A percentile compares a stretch with the other conserved stretches of the same genome.
These are phyloP conservation scores for Dermolepida albohirtum DNA, from an alignment of 2,888 invertebrate genomes.

Conservation along the genomic window DNA sequence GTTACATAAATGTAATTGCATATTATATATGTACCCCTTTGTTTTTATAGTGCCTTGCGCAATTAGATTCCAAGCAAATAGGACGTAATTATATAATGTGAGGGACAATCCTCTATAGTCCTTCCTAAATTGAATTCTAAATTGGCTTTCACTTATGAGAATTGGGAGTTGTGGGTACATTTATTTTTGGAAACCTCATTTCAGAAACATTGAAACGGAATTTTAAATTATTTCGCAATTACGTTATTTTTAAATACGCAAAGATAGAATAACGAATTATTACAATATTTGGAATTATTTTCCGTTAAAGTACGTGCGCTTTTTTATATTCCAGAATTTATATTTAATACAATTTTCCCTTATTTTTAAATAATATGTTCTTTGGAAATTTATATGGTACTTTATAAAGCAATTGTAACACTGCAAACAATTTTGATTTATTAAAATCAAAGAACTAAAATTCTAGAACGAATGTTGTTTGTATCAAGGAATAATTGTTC, in stretches of 20 bases:
- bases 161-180: slow-evolving; percentile 26
- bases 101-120: slow-evolving; percentile 36
- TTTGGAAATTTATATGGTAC: too few relatives aligned
- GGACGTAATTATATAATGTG: slow-evolving; percentile 36
- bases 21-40: slow-evolving; percentile 16
- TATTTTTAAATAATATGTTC: too few relatives aligned
- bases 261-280: too few relatives aligned
- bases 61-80: slow-evolving; percentile 32
- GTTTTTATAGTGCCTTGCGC: slow-evolving; percentile 23
- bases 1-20: slow-evolving; percentile 21
- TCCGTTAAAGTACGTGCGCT: too few relatives aligned
- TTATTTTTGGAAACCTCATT: slow-evolving; percentile 24
- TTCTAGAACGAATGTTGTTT: too few relatives aligned
- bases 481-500: too few relatives aligned
- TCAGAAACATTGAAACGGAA: slow-evolving; percentile 19
- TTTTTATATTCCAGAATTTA: too few relatives aligned
- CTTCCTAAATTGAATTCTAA: slow-evolving; percentile 38
- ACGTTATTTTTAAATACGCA: neutral
- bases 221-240: neutral
- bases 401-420: too few relatives aligned
- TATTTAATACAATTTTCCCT: too few relatives aligned
- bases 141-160: slow-evolving; percentile 32
- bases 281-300: too few relatives aligned
- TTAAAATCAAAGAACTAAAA: too few relatives aligned
- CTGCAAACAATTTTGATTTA: too few relatives aligned